Conservation (phyloP, 2,113 vertebrate genomes). For the Melanotaenia duboulayi region DNA sequence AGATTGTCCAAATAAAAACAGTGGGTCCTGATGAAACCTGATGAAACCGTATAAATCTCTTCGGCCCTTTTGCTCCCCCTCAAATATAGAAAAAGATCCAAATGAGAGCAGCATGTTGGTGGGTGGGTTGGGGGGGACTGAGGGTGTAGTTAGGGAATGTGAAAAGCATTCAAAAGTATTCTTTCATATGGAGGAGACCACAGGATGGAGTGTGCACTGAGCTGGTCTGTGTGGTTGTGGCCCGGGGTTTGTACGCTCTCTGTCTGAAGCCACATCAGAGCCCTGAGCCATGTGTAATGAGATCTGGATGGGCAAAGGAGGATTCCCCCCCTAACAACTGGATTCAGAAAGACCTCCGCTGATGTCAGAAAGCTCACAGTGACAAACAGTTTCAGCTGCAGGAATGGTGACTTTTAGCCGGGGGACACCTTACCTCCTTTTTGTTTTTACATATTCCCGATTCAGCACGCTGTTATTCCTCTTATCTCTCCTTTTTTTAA, state of each 20-base stretch:
- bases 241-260: constrained; percentile 67
- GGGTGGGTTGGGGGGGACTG: neutral
- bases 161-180: constrained; percentile 70
- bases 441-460: neutral
- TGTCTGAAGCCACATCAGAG: constrained; percentile 80
- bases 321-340: constrained; percentile 39
- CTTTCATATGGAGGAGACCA: constrained; percentile 68
- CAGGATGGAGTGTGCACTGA: constrained; percentile 66
- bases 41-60: constrained; percentile 27
- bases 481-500: neutral
- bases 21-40: constrained; percentile 22
- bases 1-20: constrained; percentile 32
- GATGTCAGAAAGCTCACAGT: constrained; percentile 64
- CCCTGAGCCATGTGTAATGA: constrained; percentile 67
- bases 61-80: constrained; percentile 17
- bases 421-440: neutral
- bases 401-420: constrained; percentile 19
- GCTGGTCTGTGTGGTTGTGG: constrained; percentile 69
- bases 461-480: neutral
- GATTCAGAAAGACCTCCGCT: constrained; percentile 59
- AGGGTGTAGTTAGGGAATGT: constrained; percentile 57
- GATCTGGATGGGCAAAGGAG: constrained; percentile 69
- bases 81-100: constrained; percentile 21
- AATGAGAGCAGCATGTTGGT: constrained; percentile 71
- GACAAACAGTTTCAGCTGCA: constrained; percentile 57